These are phyloP conservation scores for Amorpha juglandis DNA, from an alignment of 2,888 invertebrate species.

Conservation along the genomic window DNA sequence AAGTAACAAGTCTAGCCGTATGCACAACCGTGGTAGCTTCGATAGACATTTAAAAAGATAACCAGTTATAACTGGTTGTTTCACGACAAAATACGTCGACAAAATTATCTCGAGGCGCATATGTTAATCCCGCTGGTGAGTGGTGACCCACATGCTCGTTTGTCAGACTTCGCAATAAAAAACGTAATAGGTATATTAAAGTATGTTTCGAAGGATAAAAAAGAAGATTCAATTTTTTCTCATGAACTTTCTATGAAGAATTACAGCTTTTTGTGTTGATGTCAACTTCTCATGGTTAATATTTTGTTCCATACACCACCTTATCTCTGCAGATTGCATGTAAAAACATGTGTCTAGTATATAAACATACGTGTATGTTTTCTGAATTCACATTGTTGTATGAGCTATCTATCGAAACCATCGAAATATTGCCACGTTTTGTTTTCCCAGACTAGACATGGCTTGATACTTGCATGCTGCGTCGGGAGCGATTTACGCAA, in stretches of 20 bases:
- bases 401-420: constrained; percentile 7
- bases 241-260: constrained; percentile 13
- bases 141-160: too few relatives aligned
- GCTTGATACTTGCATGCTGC: not conserved
- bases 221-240: not conserved
- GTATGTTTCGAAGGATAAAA: constrained; percentile 8
- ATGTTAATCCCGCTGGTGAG: too few relatives aligned
- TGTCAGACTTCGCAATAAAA: too few relatives aligned
- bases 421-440: constrained; percentile 17
- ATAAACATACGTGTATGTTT: not conserved
- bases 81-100: too few relatives aligned
- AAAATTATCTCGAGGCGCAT: too few relatives aligned
- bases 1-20: too few relatives aligned
- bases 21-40: too few relatives aligned
- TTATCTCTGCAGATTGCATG: not conserved
- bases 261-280: constrained; percentile 4
- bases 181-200: too few relatives aligned
- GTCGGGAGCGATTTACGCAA: constrained; percentile 15
- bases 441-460: constrained; percentile 20
- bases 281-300: not conserved
- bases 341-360: not conserved
- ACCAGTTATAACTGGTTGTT: too few relatives aligned
- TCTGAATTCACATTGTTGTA: constrained; percentile 3
- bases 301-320: not conserved
- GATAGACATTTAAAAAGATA: too few relatives aligned